Evolutionary conservation across 2,113 vertebrate genomes (phyloP).

Genomic region (Engystomops pustulosus): DNA sequence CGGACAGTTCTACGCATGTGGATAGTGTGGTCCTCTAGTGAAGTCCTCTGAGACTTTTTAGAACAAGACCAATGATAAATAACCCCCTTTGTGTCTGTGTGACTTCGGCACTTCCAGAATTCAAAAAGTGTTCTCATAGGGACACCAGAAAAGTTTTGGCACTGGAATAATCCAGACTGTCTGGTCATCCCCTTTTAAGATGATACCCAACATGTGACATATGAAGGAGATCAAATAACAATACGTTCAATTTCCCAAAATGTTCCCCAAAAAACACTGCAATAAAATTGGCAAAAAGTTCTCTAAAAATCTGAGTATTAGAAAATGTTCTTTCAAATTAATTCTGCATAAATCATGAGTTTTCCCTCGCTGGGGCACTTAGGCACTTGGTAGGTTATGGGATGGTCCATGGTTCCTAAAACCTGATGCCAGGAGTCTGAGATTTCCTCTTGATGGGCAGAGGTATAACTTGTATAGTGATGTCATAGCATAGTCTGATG

Average conservation of each 20-base stretch:
- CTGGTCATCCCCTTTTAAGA: not conserved
- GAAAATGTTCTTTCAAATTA: slow-evolving; percentile 75
- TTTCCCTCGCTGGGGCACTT: slow-evolving; percentile 42
- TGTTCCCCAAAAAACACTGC: slow-evolving; percentile 63
- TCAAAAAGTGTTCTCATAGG: not conserved
- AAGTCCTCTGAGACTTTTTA: too few species aligned
- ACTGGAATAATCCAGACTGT: not conserved
- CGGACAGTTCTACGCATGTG: too few species aligned
- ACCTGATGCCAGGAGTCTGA: not conserved
- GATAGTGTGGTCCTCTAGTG: too few species aligned
- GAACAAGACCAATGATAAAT: too few species aligned
- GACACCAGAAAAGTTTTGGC: not conserved
- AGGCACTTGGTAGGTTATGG: not conserved
- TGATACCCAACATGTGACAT: not conserved
- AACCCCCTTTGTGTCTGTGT: too few species aligned
- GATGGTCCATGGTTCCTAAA: not conserved
- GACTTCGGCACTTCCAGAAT: not conserved
- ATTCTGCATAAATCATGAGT: slow-evolving; percentile 66
- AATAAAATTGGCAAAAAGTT: slow-evolving; percentile 66
- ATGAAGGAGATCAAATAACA: not conserved
- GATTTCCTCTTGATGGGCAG: too few species aligned
- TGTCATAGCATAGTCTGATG: too few species aligned
- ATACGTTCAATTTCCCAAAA: slow-evolving; percentile 28
- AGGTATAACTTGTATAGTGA: too few species aligned
- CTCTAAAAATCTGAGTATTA: slow-evolving; percentile 70